Conservation (phyloP, 92 coral and sea anemone species). For the Zoanthus gigantus region DNA sequence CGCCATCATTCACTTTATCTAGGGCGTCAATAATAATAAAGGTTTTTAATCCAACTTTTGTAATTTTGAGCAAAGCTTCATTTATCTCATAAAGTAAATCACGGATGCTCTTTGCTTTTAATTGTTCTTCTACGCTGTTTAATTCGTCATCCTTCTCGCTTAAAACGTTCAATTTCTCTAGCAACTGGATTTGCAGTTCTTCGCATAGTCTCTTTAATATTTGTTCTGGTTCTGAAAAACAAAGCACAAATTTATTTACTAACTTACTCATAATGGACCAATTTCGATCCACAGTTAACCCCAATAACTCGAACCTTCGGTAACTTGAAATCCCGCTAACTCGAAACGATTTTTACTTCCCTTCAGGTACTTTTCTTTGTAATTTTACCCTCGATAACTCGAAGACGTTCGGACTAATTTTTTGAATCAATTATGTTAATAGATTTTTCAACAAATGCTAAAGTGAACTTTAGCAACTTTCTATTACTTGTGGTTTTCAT, state of each 20-base stretch:
- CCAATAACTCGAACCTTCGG: no score
- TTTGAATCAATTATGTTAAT: no score
- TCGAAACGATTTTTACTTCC: no score
- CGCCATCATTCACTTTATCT: slow-evolving; percentile 80
- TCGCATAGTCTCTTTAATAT: slow-evolving; percentile 33
- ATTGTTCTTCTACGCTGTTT: neutral
- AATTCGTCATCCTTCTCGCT: neutral
- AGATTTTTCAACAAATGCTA: no score
- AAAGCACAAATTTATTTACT: neutral
- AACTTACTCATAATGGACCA: no score
- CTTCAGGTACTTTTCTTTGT: no score
- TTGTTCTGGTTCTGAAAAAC: slow-evolving; percentile 10
- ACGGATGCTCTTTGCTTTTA: slow-evolving; percentile 27
- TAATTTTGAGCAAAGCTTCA: slow-evolving; percentile 57
- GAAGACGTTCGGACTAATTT: no score
- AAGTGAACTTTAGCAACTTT: no score
- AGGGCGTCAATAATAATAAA: slow-evolving; percentile 83
- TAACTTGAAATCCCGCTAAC: no score
- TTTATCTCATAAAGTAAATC: slow-evolving; percentile 62
- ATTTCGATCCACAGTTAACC: no score
- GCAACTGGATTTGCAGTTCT: slow-evolving; percentile 11
- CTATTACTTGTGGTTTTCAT: no score
- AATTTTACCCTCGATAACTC: no score
- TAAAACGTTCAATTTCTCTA: neutral
- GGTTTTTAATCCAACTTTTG: slow-evolving; percentile 58